A percentile compares a stretch with the other conserved stretches of the same genome.
These are phyloP conservation scores for Emmelina monodactyla DNA, from an alignment of 2,888 invertebrate species.

Conservation along the genomic window DNA sequence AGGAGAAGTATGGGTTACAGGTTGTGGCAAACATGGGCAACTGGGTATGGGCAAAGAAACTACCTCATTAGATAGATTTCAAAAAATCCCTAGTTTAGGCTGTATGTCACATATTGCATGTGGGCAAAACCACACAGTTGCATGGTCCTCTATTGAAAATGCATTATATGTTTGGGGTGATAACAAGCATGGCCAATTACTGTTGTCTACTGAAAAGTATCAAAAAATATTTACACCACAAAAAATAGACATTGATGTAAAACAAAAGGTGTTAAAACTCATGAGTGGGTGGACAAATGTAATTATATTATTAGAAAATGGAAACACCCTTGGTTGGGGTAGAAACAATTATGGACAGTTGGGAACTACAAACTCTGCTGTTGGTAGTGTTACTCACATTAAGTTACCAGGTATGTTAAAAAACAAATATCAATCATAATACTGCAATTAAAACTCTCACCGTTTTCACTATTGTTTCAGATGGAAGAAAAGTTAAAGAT, in stretches of 20 bases:
- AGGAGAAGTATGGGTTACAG: slow-evolving; percentile 69
- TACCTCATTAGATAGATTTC: slow-evolving; percentile 41
- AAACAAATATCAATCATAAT: no score
- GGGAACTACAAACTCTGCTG: slow-evolving; percentile 48
- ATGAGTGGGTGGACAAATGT: slow-evolving; percentile 84
- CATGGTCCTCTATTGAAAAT: slow-evolving; percentile 59
- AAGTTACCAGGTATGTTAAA: slow-evolving; percentile 39
- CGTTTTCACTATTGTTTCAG: slow-evolving; percentile 45
- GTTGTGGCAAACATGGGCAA: slow-evolving; percentile 74
- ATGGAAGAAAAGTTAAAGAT: slow-evolving; percentile 54
- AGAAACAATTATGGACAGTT: slow-evolving; percentile 83
- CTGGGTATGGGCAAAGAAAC: slow-evolving; percentile 63
- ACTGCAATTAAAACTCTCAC: no score
- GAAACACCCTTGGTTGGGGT: slow-evolving; percentile 78
- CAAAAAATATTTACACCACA: slow-evolving; percentile 58
- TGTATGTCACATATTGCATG: slow-evolving; percentile 72
- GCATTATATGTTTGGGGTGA: slow-evolving; percentile 81
- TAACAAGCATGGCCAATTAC: slow-evolving; percentile 83
- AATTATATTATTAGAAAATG: slow-evolving; percentile 68
- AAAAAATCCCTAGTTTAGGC: slow-evolving; percentile 61
- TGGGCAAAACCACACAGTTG: slow-evolving; percentile 83
- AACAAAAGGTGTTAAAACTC: slow-evolving; percentile 63
- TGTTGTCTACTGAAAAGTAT: slow-evolving; percentile 61
- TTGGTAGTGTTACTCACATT: slow-evolving; percentile 35
- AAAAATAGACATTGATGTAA: slow-evolving; percentile 63